Evolutionary conservation across 2,113 vertebrate species (phyloP).

Genomic region (Seriola dumerili): DNA sequence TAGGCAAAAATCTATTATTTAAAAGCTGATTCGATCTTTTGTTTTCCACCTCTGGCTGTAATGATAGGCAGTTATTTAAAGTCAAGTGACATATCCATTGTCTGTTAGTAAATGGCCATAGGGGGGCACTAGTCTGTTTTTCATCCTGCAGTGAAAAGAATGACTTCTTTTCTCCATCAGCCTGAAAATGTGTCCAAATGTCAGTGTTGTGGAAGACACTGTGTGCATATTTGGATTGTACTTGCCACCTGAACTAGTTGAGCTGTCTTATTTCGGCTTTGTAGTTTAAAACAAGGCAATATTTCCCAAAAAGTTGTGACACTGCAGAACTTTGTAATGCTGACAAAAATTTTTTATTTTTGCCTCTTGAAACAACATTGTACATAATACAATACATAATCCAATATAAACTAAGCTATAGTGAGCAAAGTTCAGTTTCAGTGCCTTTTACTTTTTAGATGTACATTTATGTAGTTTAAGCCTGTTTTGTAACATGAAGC

Average conservation of each 20-base stretch:
- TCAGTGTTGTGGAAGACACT: not conserved
- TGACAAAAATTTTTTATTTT: not conserved
- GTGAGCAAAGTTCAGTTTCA: not conserved
- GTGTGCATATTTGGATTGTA: not conserved
- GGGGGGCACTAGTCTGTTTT: conserved; percentile 3
- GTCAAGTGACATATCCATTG: not conserved
- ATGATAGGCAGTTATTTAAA: too few relatives aligned
- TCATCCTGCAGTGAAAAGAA: not conserved
- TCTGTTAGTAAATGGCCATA: not conserved
- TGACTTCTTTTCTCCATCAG: not conserved
- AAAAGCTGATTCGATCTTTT: too few relatives aligned
- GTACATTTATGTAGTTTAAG: not conserved
- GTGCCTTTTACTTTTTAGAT: not conserved
- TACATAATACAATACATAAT: not conserved
- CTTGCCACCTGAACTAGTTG: not conserved
- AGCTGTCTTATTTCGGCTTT: not conserved
- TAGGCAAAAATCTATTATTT: too few relatives aligned
- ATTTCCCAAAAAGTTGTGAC: not conserved
- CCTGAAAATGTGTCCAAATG: not conserved
- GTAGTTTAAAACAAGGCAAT: not conserved
- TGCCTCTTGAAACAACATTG: not conserved
- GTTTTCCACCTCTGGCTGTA: too few relatives aligned
- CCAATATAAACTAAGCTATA: not conserved
- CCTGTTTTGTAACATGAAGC: conserved; percentile 38
- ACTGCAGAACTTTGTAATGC: not conserved